Evolutionary conservation across 2,888 invertebrate species (phyloP), one percentile per base, ranked within the genome.

Genomic region (Melikaiella ostensackeni): DNA sequence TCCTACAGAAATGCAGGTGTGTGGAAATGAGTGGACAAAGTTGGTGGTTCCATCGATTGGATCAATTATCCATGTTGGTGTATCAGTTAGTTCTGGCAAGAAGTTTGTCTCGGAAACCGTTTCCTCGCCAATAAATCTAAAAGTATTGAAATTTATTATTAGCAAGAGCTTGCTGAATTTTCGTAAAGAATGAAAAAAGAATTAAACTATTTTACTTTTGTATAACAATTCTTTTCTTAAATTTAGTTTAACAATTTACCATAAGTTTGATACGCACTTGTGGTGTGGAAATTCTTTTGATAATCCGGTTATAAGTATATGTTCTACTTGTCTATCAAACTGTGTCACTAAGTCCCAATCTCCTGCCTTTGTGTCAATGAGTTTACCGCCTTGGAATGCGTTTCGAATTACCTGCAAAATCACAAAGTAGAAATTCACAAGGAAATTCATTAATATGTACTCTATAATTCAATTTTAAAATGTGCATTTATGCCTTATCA

Each of bases 21-120:
- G 93, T 0, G 95, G 96, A 86, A 96, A 94, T 75, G 94, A 93
- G 84, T 94, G 93, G 7, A 97, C 95, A 90, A 97, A 98, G 92
- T 98, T 97, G 70, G 95, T 95, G 0, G 97, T 97, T 35, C 97
- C 97, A 92, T 97, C 97, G 75, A 97, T 96, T 13, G 97, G 97
- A 92, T 97, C 96, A 77, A 96, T 95, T 81, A 97, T 95, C 96
- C 96, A 96, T 0, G 97, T 97, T 24, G 97, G 97, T 16, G 93
- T 94, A 87, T 96, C 93, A 0, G 96, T 96, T 81, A 96, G 92
- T 61, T 93, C 92, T 77, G 94, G 93, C 73, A 93, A 93, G 70
- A 91, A 89, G n/a, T 92, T 90, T 59, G 92, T 91, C 75, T 82
- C 79, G 2, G 88, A 88, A 5, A 93, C 92, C 50, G 94, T 93